Evolutionary conservation across 2,797 vertebrate genomes (phyloP).

Genomic region (Coranthus polyacanthus): DNA sequence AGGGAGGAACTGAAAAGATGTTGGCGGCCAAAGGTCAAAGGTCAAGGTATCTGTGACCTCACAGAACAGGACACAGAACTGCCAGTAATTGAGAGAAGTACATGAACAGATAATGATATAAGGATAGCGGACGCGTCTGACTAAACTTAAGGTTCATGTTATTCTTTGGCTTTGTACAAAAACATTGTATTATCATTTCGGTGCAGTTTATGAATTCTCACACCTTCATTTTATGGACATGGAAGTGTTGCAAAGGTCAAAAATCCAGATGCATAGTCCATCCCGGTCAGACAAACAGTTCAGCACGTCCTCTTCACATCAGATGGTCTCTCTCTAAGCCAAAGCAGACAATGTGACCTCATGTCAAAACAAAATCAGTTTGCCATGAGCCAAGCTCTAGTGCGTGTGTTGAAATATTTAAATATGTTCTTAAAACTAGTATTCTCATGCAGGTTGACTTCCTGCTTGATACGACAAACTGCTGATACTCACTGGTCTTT

Average conservation of each 20-base stretch:
- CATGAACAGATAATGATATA: too few species aligned
- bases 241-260: constrained; percentile 24
- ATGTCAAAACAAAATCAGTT: constrained; percentile 23
- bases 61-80: too few species aligned
- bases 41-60: too few species aligned
- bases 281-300: constrained; percentile 29
- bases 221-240: constrained; percentile 40
- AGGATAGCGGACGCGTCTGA: too few species aligned
- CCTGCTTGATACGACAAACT: constrained; percentile 15
- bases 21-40: too few species aligned
- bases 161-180: constrained; percentile 8
- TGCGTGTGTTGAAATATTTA: constrained; percentile 25
- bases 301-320: constrained; percentile 18
- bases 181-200: background rate
- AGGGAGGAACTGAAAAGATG: too few species aligned
- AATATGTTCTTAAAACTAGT: constrained; percentile 11
- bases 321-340: constrained; percentile 31
- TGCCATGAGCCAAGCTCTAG: constrained; percentile 11
- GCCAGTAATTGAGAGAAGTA: too few species aligned
- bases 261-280: constrained; percentile 49
- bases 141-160: constrained; percentile 2
- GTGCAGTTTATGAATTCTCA: constrained; percentile 37
- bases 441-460: constrained; percentile 23
- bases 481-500: constrained; percentile 20
- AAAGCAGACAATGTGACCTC: constrained; percentile 35